These are phyloP conservation scores for Sphyrna mokarran DNA, from an alignment of 2,113 vertebrate genomes.

Conservation along the genomic window DNA sequence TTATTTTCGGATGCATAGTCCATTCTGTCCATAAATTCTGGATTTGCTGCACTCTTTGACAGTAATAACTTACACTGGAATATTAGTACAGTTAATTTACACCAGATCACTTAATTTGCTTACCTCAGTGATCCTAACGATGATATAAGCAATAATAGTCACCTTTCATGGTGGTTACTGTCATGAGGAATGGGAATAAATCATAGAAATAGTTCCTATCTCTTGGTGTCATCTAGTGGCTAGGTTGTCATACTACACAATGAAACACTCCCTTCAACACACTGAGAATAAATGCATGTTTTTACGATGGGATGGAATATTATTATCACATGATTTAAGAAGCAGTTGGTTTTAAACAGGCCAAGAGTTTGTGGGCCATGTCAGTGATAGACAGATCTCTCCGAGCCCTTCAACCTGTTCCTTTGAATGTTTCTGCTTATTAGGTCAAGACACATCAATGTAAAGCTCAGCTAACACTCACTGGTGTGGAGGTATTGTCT, in stretches of 20 bases:
- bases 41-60: constrained; percentile 49
- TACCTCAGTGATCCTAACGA: constrained; percentile 57
- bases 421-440: constrained; percentile 52
- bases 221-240: constrained; percentile 97
- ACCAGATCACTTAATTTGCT: constrained; percentile 51
- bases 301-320: not conserved
- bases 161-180: constrained; percentile 47
- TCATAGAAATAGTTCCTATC: constrained; percentile 68
- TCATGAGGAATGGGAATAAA: constrained; percentile 54
- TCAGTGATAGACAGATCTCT: constrained; percentile 45
- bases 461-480: constrained; percentile 52
- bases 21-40: constrained; percentile 45
- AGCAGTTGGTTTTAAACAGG: constrained; percentile 45
- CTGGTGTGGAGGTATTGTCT: constrained; percentile 58
- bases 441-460: constrained; percentile 55
- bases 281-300: not conserved
- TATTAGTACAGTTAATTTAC: constrained; percentile 50
- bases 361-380: constrained; percentile 42
- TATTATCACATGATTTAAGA: not conserved
- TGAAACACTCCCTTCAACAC: constrained; percentile 37
- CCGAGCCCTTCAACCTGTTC: constrained; percentile 48
- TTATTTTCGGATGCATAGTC: constrained; percentile 43
- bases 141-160: constrained; percentile 54
- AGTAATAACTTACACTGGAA: constrained; percentile 54
- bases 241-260: constrained; percentile 74